A percentile compares a stretch with the other conserved stretches of the same genome.
Conservation (phyloP, 2,888 invertebrate genomes). For the Drosophila fungiperda region DNA sequence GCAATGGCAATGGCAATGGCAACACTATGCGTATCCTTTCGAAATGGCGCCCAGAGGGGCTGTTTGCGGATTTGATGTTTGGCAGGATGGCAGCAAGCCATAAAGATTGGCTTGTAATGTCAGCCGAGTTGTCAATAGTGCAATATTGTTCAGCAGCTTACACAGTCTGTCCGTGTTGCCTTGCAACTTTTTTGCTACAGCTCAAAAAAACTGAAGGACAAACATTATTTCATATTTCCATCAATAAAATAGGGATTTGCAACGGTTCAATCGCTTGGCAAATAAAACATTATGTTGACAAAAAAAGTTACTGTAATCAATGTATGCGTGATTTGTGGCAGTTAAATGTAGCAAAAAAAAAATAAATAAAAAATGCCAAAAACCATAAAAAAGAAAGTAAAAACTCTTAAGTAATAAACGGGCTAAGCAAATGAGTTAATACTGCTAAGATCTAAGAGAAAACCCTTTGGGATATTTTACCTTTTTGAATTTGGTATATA, state of each 20-base stretch:
- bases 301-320: not conserved
- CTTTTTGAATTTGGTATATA: constrained; percentile 25
- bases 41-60: constrained; percentile 58
- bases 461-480: constrained; percentile 4
- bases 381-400: not conserved
- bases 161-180: constrained; percentile 12
- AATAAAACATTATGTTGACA: constrained; percentile 3
- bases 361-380: not conserved
- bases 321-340: not conserved
- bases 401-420: constrained; percentile 1
- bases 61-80: constrained; percentile 74
- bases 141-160: constrained; percentile 49
- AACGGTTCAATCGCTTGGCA: constrained; percentile 14
- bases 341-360: not conserved
- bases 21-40: constrained; percentile 44
- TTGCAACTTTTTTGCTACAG: constrained; percentile 3
- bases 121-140: constrained; percentile 46
- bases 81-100: constrained; percentile 72
- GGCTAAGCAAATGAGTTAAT: constrained; percentile 26
- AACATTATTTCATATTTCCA: constrained; percentile 21
- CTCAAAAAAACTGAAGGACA: constrained; percentile 18
- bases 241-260: constrained; percentile 9
- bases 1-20: constrained; percentile 27
- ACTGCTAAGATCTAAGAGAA: constrained; percentile 10
- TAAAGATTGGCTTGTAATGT: constrained; percentile 74